Conservation (phyloP, 2,888 invertebrate species). For the Scaptodrosophila latifasciaeformis region DNA sequence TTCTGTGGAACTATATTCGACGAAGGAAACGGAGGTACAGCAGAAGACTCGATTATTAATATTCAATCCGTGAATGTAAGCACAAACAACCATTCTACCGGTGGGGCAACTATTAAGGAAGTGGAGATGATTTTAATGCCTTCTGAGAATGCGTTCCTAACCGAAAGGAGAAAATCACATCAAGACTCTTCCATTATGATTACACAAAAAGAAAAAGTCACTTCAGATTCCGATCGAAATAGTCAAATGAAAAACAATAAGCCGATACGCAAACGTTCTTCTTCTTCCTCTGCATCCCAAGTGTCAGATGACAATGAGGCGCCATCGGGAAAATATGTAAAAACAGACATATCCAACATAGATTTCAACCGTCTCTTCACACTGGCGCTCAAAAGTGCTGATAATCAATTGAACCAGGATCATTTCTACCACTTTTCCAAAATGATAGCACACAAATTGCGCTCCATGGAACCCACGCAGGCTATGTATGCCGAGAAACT, state of each 20-base stretch:
- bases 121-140: constrained; percentile 51
- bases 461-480: constrained; percentile 71
- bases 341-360: constrained; percentile 67
- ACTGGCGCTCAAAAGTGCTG: constrained; percentile 70
- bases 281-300: constrained; percentile 62
- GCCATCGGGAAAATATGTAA: constrained; percentile 56
- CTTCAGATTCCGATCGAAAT: constrained; percentile 24
- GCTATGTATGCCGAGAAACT: constrained; percentile 73
- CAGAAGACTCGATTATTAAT: constrained; percentile 45
- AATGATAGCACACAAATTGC: constrained; percentile 72
- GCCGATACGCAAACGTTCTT: constrained; percentile 57
- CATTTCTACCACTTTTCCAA: constrained; percentile 72
- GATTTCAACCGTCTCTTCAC: constrained; percentile 71
- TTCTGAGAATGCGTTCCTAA: constrained; percentile 29
- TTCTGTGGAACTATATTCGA: constrained; percentile 56
- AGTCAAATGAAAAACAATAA: constrained; percentile 26
- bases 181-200: constrained; percentile 19
- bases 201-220: constrained; percentile 23
- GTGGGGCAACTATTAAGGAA: constrained; percentile 39
- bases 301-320: constrained; percentile 59
- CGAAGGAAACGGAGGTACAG: constrained; percentile 35
- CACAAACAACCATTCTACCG: constrained; percentile 36
- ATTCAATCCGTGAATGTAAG: constrained; percentile 48
- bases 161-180: constrained; percentile 41
- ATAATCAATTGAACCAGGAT: constrained; percentile 66